phyloP scores from a whole-genome alignment of 2,797 vertebrate species.

The Fratercula arctica region DNA sequence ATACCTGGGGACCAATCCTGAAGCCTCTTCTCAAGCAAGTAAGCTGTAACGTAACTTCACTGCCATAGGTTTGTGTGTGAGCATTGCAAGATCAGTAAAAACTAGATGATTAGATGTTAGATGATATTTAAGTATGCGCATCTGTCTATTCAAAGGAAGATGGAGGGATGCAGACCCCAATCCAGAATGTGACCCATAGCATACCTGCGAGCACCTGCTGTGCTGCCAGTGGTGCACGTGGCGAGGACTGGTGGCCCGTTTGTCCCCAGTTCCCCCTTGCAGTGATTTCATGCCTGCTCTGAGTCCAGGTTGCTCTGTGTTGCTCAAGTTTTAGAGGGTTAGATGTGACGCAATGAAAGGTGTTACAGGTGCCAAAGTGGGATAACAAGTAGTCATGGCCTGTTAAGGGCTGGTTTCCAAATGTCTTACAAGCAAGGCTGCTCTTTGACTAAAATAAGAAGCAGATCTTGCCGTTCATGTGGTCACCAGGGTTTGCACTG shows the following conservation, averaged over 20 bases:
- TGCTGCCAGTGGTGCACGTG: not conserved
- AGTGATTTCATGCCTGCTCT: not conserved
- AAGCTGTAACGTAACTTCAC: fast-evolving
- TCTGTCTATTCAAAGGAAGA: not conserved
- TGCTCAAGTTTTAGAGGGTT: not conserved
- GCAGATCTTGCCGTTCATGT: not conserved
- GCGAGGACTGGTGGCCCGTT: not conserved
- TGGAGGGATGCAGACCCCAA: not conserved
- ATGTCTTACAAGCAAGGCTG: not conserved
- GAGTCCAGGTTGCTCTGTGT: not conserved
- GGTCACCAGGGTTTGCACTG: not conserved
- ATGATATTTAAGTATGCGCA: not conserved
- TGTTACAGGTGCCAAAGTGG: not conserved
- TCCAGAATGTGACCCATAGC: not conserved
- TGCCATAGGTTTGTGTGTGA: not conserved
- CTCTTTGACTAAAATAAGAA: not conserved
- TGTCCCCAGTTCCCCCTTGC: not conserved
- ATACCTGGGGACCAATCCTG: not conserved
- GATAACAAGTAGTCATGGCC: not conserved
- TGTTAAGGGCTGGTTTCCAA: not conserved
- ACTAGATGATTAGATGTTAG: not conserved
- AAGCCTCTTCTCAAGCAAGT: not conserved
- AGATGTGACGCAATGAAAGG: not conserved
- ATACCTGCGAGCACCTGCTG: not conserved
- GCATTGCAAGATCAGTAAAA: not conserved